These are phyloP conservation scores for Eupsittula cactorum DNA, from an alignment of 2,113 vertebrate species.

Conservation along the genomic window DNA sequence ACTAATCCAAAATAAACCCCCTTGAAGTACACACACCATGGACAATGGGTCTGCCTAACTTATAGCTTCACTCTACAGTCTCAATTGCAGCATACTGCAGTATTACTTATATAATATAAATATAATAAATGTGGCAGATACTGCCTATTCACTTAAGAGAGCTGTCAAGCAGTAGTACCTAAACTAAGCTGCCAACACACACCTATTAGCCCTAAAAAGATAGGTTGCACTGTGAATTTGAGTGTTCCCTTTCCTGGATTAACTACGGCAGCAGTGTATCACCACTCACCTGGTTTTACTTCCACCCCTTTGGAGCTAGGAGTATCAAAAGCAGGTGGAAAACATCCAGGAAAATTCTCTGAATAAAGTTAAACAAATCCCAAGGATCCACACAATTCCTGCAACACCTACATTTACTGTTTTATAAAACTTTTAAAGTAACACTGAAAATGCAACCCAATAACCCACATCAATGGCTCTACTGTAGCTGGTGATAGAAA, in stretches of 20 bases:
- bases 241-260: background rate
- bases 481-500: background rate
- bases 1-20: background rate
- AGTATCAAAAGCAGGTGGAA: background rate
- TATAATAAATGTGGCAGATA: background rate
- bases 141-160: background rate
- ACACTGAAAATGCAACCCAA: background rate
- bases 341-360: background rate
- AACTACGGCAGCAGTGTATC: background rate
- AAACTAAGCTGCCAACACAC: background rate
- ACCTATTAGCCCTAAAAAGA: background rate
- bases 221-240: background rate
- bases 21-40: fast-evolving
- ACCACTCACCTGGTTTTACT: background rate
- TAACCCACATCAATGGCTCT: background rate
- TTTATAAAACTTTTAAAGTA: background rate
- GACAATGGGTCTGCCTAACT: background rate
- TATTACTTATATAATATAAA: background rate
- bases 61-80: background rate
- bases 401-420: background rate
- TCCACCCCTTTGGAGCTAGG: background rate
- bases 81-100: background rate
- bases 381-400: background rate
- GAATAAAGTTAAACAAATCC: background rate
- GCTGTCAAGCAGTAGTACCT: background rate